A percentile compares a stretch with the other conserved stretches of the same genome.
These are phyloP conservation scores for Conistra vaccinii DNA, from an alignment of 2,888 invertebrate species.

Conservation along the genomic window DNA sequence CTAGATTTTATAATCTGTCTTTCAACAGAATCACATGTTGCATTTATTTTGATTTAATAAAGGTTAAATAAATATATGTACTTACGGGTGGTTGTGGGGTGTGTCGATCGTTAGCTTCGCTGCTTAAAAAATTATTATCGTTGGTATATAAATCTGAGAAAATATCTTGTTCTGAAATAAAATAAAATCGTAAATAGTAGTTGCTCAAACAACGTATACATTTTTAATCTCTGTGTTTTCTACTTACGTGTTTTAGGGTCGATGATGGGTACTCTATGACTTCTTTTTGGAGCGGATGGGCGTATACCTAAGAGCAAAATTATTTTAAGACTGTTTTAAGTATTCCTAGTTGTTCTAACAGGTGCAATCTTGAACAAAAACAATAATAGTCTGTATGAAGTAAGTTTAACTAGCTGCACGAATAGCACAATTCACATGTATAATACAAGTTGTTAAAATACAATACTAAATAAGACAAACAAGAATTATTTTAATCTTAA, in stretches of 20 bases:
- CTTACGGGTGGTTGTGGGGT: constrained; percentile 89
- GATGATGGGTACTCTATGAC: constrained; percentile 84
- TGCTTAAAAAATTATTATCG: constrained; percentile 82
- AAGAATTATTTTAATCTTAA: neutral
- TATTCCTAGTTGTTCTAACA: constrained; percentile 1
- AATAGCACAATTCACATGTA: constrained; percentile 15
- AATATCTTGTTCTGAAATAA: constrained; percentile 88
- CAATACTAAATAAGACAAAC: neutral
- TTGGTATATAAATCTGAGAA: constrained; percentile 85
- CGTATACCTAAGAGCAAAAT: constrained; percentile 79
- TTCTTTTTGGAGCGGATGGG: constrained; percentile 78
- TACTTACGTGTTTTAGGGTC: constrained; percentile 85
- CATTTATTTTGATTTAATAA: neutral
- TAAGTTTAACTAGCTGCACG: constrained; percentile 31
- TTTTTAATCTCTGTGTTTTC: neutral
- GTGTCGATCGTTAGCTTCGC: constrained; percentile 88
- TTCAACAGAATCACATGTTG: neutral
- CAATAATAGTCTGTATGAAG: constrained; percentile 5
- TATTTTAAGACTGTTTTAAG: constrained; percentile 21
- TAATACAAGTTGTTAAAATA: constrained; percentile 4
- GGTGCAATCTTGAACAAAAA: constrained; percentile 6
- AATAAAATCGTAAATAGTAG: constrained; percentile 43
- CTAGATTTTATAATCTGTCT: neutral
- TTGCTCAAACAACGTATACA: constrained; percentile 10
- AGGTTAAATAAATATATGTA: constrained; percentile 48